phyloP scores from a whole-genome alignment of 2,888 invertebrate genomes.

The Melanophora roralis region DNA sequence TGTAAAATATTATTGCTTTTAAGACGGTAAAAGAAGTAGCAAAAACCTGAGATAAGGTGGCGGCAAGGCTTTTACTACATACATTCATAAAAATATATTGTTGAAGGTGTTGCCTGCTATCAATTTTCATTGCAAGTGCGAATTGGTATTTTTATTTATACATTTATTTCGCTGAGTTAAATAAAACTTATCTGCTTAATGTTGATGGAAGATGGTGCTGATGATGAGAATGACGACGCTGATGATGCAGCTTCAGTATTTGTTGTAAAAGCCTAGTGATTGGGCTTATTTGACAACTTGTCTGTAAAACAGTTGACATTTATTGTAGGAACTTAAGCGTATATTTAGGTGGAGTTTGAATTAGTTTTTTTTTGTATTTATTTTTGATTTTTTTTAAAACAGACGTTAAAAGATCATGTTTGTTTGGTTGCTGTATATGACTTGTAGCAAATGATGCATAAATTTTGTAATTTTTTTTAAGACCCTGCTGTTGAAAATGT shows the following conservation, averaged over 20 bases:
- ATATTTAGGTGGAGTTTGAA: slow-evolving; percentile 61
- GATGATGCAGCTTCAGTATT: slow-evolving; percentile 1
- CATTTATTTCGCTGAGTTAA: background rate
- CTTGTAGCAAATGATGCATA: slow-evolving; percentile 33
- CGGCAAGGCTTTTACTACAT: background rate
- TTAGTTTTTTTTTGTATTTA: slow-evolving; percentile 17
- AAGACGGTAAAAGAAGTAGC: background rate
- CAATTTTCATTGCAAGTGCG: slow-evolving; percentile 63
- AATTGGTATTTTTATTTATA: slow-evolving; percentile 64
- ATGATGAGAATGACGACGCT: slow-evolving; percentile 27
- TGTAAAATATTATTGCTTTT: too few relatives aligned
- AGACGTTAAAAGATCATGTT: slow-evolving; percentile 17
- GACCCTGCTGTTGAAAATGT: slow-evolving; percentile 43
- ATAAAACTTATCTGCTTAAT: background rate
- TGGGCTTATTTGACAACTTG: slow-evolving; percentile 63
- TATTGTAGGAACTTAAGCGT: slow-evolving; percentile 62
- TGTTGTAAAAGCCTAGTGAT: slow-evolving; percentile 32
- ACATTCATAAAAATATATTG: background rate
- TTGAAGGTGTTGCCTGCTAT: slow-evolving; percentile 61
- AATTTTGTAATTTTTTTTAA: background rate
- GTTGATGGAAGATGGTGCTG: background rate
- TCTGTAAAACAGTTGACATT: slow-evolving; percentile 62
- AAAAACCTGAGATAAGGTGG: background rate
- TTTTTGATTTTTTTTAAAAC: background rate
- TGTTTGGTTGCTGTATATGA: background rate